phyloP scores from a whole-genome alignment of 2,888 invertebrate genomes.

The Nomada lathburiana region DNA sequence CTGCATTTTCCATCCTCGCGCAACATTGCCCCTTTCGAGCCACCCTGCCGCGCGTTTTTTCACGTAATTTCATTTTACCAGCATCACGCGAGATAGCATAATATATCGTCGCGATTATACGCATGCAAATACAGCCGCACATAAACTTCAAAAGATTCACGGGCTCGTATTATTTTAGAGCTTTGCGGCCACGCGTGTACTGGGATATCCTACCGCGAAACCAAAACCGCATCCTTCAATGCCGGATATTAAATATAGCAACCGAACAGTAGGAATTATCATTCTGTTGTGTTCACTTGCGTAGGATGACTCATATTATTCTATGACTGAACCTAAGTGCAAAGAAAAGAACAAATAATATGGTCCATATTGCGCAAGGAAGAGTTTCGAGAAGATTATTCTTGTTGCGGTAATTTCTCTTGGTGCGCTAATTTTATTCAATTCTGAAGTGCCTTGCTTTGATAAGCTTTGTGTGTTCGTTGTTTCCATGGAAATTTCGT shows the following conservation, averaged over 20 bases:
- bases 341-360: not conserved
- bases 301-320: not conserved
- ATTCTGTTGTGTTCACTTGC: slow-evolving; percentile 3
- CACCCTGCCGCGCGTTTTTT: slow-evolving; percentile 11
- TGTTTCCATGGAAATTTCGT: not conserved
- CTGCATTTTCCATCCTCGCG: slow-evolving; percentile 1
- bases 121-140: slow-evolving; percentile 30
- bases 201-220: not conserved
- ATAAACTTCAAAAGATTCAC: slow-evolving; percentile 40
- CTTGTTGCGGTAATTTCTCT: not conserved
- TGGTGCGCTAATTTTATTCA: not conserved
- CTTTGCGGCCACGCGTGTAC: not conserved
- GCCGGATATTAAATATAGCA: slow-evolving; percentile 17
- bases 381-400: not conserved
- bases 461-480: not conserved
- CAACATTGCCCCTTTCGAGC: not conserved
- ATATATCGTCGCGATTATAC: slow-evolving; percentile 3
- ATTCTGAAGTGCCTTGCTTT: not conserved
- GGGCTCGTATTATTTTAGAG: slow-evolving; percentile 6
- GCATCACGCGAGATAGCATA: not conserved
- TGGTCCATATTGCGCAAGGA: not conserved
- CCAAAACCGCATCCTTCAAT: not conserved
- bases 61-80: slow-evolving; percentile 36
- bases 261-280: slow-evolving; percentile 6
- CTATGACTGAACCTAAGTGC: not conserved